These are phyloP conservation scores for Triops longicaudatus DNA, from an alignment of 1,140 invertebrate species.

Conservation along the genomic window DNA sequence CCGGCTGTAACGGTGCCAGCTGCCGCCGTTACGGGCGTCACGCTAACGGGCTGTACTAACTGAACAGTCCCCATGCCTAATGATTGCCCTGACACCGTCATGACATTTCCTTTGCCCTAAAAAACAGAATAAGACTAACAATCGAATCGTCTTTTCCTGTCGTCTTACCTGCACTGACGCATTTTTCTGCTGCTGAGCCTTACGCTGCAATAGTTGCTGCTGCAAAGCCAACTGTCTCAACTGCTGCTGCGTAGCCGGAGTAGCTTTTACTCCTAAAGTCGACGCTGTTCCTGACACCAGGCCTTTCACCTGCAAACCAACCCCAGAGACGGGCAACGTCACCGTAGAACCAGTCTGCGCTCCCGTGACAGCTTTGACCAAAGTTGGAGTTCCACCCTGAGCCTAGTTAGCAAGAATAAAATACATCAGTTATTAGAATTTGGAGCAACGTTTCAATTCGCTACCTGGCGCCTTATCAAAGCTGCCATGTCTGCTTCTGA, in stretches of 20 bases:
- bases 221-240: constrained; percentile 59
- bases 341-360: constrained; percentile 37
- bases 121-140: not conserved
- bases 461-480: constrained; percentile 56
- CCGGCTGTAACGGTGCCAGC: constrained; percentile 5
- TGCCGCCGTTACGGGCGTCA: constrained; percentile 16
- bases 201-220: constrained; percentile 52
- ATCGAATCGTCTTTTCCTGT: not conserved
- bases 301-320: constrained; percentile 35
- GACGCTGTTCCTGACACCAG: constrained; percentile 37
- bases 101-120: not conserved
- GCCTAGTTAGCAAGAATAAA: constrained; percentile 38
- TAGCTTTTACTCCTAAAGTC: constrained; percentile 42
- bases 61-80: constrained; percentile 36
- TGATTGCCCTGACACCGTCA: not conserved
- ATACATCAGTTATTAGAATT: not conserved
- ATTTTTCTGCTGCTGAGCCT: constrained; percentile 44
- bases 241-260: constrained; percentile 52
- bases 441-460: constrained; percentile 42
- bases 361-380: constrained; percentile 51
- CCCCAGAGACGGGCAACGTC: constrained; percentile 40
- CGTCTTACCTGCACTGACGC: constrained; percentile 43
- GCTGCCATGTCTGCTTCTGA: constrained; percentile 61
- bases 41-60: constrained; percentile 46
- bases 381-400: constrained; percentile 43